Conservation (phyloP, 2,888 invertebrate species). For the Agonopterix alstromeriana region DNA sequence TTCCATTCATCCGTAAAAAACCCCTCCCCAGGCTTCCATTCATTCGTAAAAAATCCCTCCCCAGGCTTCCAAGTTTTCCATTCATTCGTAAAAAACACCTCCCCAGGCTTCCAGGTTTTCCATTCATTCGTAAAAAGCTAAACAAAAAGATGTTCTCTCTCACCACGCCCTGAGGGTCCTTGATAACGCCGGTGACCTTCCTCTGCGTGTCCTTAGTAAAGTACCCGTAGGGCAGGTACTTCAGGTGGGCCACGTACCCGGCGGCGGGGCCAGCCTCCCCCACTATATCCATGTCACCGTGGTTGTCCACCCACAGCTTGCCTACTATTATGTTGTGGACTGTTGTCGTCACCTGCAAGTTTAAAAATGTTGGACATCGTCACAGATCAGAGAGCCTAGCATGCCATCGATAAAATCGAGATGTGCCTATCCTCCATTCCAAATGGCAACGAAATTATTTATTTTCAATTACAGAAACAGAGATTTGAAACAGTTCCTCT, state of each 20-base stretch:
- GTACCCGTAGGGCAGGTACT: slow-evolving; percentile 98
- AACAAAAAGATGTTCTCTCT: slow-evolving; percentile 19
- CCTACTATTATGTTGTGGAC: slow-evolving; percentile 99
- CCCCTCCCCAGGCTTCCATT: no score
- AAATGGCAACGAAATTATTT: no score
- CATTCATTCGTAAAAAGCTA: no score
- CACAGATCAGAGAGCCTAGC: no score
- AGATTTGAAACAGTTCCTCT: no score
- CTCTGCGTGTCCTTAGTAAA: slow-evolving; percentile 97
- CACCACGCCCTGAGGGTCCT: slow-evolving; percentile 84
- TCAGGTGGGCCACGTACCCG: slow-evolving; percentile 96
- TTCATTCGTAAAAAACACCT: neutral
- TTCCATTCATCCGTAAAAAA: neutral
- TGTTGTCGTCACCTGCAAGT: slow-evolving; percentile 89
- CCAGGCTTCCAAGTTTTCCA: no score
- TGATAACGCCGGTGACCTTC: slow-evolving; percentile 89
- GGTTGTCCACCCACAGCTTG: slow-evolving; percentile 99
- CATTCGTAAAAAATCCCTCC: no score
- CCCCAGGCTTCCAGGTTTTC: no score
- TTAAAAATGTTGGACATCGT: no score
- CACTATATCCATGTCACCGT: slow-evolving; percentile 98
- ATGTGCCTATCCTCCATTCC: no score
- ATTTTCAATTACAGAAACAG: no score
- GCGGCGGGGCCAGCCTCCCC: slow-evolving; percentile 87
- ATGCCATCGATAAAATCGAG: no score